These are phyloP conservation scores for Heteropelma amictum DNA, from an alignment of 2,888 invertebrate genomes.

Conservation along the genomic window DNA sequence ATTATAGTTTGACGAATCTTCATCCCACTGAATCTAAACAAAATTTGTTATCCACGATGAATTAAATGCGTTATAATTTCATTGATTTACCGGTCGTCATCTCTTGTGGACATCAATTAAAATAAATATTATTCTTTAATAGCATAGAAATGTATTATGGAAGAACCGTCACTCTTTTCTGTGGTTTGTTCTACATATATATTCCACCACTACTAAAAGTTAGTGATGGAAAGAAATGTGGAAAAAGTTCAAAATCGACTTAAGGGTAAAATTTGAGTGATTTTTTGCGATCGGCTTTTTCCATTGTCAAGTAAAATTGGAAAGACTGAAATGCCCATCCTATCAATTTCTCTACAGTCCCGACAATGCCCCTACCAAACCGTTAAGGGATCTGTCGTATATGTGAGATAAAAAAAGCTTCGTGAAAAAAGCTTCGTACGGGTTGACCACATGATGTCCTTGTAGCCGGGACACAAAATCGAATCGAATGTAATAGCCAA, in stretches of 20 bases:
- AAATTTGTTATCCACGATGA: background rate
- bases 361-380: background rate
- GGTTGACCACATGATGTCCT: background rate
- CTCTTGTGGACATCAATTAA: too few species aligned
- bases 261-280: background rate
- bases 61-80: background rate
- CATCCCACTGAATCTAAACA: background rate
- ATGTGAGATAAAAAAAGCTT: background rate
- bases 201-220: too few species aligned
- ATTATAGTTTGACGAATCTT: background rate
- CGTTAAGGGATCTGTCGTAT: background rate
- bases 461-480: constrained; percentile 13
- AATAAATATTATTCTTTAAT: too few species aligned
- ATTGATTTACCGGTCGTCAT: too few species aligned
- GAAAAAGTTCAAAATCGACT: background rate
- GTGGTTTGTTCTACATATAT: too few species aligned
- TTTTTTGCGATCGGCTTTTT: background rate
- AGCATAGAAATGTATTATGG: too few species aligned
- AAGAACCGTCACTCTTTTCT: too few species aligned
- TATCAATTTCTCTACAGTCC: background rate
- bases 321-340: constrained; percentile 3
- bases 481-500: background rate
- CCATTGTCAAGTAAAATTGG: background rate
- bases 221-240: background rate
- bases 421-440: background rate